phyloP scores from a whole-genome alignment of 37 sponge, comb jelly and placozoan species.

The Hexactinellida sp. region DNA sequence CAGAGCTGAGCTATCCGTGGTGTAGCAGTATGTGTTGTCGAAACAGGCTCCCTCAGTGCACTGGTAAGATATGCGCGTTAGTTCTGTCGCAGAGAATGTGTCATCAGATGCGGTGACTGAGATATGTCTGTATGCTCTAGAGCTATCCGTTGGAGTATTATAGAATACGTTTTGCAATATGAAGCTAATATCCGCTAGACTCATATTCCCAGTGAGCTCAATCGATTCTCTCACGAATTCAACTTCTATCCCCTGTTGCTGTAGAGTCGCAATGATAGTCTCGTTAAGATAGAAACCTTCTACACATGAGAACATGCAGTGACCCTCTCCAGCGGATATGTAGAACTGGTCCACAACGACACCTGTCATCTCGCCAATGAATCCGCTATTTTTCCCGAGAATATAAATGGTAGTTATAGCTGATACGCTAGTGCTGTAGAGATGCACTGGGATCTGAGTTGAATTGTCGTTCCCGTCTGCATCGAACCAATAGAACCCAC shows the following conservation, averaged over 20 bases:
- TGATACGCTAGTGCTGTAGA: neutral
- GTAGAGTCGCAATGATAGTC: neutral
- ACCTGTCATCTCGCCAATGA: neutral
- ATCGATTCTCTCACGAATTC: neutral
- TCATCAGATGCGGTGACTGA: neutral
- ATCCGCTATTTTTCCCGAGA: neutral
- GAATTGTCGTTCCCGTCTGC: neutral
- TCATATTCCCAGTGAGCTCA: neutral
- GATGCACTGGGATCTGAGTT: neutral
- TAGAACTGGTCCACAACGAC: slow-evolving; percentile 5
- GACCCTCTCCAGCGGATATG: neutral
- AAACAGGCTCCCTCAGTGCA: neutral
- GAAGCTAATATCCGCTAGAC: neutral
- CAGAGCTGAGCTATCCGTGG: neutral
- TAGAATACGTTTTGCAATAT: neutral
- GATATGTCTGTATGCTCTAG: neutral
- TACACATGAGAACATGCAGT: neutral
- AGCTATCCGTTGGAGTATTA: neutral
- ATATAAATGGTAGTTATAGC: neutral
- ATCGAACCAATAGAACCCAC: neutral
- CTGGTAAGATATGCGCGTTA: neutral
- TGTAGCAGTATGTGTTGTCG: neutral
- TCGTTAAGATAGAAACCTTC: slow-evolving; percentile 5
- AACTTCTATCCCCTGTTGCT: neutral
- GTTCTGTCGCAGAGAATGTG: neutral